Percentiles rank a stretch among this genome's conserved stretches.
phyloP scores from a whole-genome alignment of 23 tunicate species.

The Ciona savignyi region DNA sequence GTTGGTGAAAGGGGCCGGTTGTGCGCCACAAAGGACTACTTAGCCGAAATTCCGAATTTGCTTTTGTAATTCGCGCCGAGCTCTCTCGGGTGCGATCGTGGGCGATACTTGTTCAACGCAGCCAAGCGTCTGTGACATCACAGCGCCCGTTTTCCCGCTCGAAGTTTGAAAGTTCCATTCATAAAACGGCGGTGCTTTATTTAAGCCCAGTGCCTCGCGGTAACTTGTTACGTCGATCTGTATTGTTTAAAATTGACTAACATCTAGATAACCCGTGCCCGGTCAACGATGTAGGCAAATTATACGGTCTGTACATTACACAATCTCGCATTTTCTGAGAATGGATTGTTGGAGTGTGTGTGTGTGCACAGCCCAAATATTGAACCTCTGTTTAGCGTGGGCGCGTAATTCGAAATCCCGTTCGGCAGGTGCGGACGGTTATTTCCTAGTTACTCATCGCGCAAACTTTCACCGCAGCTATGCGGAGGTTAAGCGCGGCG shows the following conservation, averaged over 20 bases:
- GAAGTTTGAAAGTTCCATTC: not conserved
- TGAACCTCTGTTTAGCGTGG: not conserved
- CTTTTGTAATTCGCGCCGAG: slow-evolving; percentile 20
- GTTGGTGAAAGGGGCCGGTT: not conserved
- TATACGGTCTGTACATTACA: not conserved
- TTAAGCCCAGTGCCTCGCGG: too few relatives aligned
- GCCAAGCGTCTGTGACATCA: slow-evolving; percentile 10
- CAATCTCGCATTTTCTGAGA: not conserved
- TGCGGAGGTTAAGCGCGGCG: not conserved
- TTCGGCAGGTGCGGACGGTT: too few relatives aligned
- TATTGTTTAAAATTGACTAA: too few relatives aligned
- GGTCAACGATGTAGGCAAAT: too few relatives aligned
- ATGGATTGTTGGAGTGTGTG: too few relatives aligned
- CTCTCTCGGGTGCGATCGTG: not conserved
- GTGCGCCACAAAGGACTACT: not conserved
- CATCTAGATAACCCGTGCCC: too few relatives aligned
- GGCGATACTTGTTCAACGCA: not conserved
- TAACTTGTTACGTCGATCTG: too few relatives aligned
- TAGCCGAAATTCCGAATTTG: not conserved
- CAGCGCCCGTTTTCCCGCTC: not conserved
- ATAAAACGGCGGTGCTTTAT: not conserved
- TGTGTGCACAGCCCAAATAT: not conserved
- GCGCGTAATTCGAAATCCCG: not conserved
- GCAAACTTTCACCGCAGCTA: not conserved
- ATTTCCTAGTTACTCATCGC: too few relatives aligned